Evolutionary conservation across 37 sponge, comb jelly and placozoan species (phyloP), one percentile per base, ranked within the genome.

Genomic region (Amphimedon queenslandica): DNA sequence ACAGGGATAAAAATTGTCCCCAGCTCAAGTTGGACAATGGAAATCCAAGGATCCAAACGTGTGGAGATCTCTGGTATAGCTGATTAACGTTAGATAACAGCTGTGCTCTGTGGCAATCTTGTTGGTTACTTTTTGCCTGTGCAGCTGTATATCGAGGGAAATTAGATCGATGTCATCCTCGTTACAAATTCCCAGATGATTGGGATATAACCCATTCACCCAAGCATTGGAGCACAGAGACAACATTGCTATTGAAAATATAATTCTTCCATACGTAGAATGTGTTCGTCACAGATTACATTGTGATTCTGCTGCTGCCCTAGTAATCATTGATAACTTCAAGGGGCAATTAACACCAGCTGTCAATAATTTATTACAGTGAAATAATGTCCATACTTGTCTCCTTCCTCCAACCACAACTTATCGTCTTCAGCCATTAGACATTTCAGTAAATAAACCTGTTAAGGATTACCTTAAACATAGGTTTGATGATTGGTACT

Each of bases 181-280:
- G 64, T 27, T 76, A 40, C 27, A 33, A 41, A 1, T 76, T 76
- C 36, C 77, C 77, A 1, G 30, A 24, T 2, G 66, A 43, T 10
- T 76, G 77, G 77, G 66, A 76, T 47, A 65, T 76, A 1, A 66
- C 77, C 4, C 77, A 76, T 43, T 66, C 77, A 4, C 55, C 77
- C 10, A 76, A 64, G 32, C 66, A 64, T 40, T 76, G 67, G 77
- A 64, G 66, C 1, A 76, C 42, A 25, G 77, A 76, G 32, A 16
- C 37, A 40, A 76, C 77, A 35, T 64, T 76, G 77, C 31, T 76
- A 76, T 76, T 16, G 51, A 76, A 0, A 40, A 64, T 34, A 64
- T 76, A 2, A 40, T 76, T n/a, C 33, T 65, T 6, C 67, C 77
- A 41, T 64, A 76, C 21, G 31, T 76, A 2, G n/a, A 42, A 21